Percentiles rank a stretch among this genome's conserved stretches.
Evolutionary conservation across 2,113 vertebrate genomes (phyloP).

Genomic region (Dicrurus megarhynchus): DNA sequence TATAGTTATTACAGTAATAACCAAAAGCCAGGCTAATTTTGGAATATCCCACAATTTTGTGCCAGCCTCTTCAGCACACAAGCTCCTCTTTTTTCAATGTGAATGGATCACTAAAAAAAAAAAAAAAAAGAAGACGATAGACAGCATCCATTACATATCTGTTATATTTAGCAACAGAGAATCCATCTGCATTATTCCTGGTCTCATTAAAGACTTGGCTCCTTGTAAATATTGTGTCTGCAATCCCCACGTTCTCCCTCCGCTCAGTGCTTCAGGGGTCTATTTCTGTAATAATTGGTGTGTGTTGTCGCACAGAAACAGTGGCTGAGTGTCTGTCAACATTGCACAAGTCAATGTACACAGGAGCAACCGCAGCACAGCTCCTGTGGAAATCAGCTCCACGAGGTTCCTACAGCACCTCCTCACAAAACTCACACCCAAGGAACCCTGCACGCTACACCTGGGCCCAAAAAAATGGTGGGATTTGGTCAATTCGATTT

Average conservation of each 20-base stretch:
- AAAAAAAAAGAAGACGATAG: neutral
- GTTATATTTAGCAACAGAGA: constrained; percentile 26
- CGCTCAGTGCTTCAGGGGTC: neutral
- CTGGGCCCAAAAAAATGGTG: neutral
- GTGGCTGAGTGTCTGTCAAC: constrained; percentile 43
- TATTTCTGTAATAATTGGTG: constrained; percentile 41
- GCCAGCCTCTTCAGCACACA: neutral
- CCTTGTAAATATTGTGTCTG: constrained; percentile 51
- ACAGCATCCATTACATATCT: neutral
- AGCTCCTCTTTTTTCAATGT: neutral
- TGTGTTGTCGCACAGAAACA: neutral
- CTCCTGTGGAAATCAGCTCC: neutral
- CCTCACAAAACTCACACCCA: neutral
- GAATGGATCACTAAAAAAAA: neutral
- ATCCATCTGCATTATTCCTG: constrained; percentile 46
- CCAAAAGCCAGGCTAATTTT: neutral
- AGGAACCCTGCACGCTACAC: rapidly evolving
- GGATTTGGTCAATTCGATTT: neutral
- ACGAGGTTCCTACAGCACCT: neutral
- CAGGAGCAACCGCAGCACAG: rapidly evolving
- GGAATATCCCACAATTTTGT: neutral
- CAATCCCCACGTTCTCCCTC: constrained; percentile 28
- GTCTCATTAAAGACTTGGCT: constrained; percentile 47
- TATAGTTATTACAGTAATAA: neutral
- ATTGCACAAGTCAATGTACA: neutral